Percentiles rank a stretch among this genome's conserved stretches.
These are phyloP conservation scores for Diprion similis DNA, from an alignment of 1,140 invertebrate genomes.

Conservation along the genomic window DNA sequence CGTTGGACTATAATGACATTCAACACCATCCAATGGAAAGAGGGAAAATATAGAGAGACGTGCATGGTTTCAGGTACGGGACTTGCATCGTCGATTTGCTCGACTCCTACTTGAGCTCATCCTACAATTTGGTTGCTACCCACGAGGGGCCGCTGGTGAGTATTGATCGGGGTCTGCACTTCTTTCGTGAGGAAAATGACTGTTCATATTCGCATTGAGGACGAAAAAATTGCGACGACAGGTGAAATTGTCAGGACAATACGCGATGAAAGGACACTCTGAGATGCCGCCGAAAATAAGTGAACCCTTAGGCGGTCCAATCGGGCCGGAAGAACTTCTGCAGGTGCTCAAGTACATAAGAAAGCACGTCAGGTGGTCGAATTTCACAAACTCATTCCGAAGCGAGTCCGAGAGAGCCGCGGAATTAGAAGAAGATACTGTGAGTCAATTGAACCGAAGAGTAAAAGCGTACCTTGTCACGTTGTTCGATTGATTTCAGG, in stretches of 20 bases:
- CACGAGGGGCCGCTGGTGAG: conserved; percentile 17
- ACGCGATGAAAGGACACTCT: conserved; percentile 16
- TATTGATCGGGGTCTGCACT: too few species aligned
- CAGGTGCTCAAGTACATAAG: conserved; percentile 18
- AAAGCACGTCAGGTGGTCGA: conserved; percentile 21
- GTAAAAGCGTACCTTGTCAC: not conserved
- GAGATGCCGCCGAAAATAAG: conserved; percentile 21
- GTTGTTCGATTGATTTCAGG: not conserved
- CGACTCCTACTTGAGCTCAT: conserved; percentile 17
- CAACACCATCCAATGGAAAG: too few species aligned
- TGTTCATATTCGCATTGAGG: too few species aligned
- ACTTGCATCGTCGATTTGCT: conserved; percentile 17
- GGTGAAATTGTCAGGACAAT: conserved; percentile 16
- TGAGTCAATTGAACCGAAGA: conserved; percentile 9
- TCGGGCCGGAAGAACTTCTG: conserved; percentile 11
- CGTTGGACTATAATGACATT: too few species aligned
- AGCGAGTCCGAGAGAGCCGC: conserved; percentile 5
- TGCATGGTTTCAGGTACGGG: conserved; percentile 13
- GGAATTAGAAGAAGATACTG: conserved; percentile 7
- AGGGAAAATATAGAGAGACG: not conserved
- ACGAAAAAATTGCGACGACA: not conserved
- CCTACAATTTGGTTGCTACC: conserved; percentile 16
- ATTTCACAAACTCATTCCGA: conserved; percentile 17
- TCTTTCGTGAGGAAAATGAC: too few species aligned
- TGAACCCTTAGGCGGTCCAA: conserved; percentile 9